Evolutionary conservation across 2,113 vertebrate species (phyloP), one percentile per base, ranked within the genome.

Genomic region (Gallinago paraguaiae): DNA sequence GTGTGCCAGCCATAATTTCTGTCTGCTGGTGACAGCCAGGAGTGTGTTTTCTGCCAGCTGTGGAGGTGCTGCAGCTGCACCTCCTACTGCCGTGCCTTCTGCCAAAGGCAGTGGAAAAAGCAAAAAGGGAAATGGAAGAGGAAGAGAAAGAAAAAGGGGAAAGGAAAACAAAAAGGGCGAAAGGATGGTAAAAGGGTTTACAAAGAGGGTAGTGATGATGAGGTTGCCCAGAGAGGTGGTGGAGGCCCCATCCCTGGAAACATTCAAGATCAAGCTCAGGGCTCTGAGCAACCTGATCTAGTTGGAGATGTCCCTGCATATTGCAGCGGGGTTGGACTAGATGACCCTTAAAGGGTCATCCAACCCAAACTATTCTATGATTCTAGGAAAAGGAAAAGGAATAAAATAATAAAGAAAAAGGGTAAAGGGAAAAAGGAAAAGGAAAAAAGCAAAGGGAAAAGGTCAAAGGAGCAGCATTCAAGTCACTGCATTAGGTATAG

Each of bases 251-350:
- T 53, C 33, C 9, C 45, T n/a, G 45, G 18, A 30, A 46, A 60
- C 20, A 12, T 46, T 65, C 27, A 7, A 67, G 13, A 11, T 13
- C 37, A 45, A 51, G 8, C 0, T 39, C 0, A 0, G 22, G 31
- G 13, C 37, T 60, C 45, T 59, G 23, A 51, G 60, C 20, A 46
- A 53, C 25, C 7, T 48, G 17, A 22, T 81, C 20, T 41, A 63
- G 56, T 35, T 35, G 39, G 68, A n/a, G 14, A 11, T 61, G 19
- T 46, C 54, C 33, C 19, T 69, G 25, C 19, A 17, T 4, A 41
- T 1, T 12, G 48, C 25, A 70, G 17, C 4, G 28, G 9, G 24
- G 4, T 22, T 39, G 19, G 25, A 22, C 24, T 25, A n/a, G 24
- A 30, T 61, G 28, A 41, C 13, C 24, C 56, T 23, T 70, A 48